These are phyloP conservation scores for Diachrysia chrysitis DNA, from an alignment of 2,888 invertebrate species.

Conservation along the genomic window DNA sequence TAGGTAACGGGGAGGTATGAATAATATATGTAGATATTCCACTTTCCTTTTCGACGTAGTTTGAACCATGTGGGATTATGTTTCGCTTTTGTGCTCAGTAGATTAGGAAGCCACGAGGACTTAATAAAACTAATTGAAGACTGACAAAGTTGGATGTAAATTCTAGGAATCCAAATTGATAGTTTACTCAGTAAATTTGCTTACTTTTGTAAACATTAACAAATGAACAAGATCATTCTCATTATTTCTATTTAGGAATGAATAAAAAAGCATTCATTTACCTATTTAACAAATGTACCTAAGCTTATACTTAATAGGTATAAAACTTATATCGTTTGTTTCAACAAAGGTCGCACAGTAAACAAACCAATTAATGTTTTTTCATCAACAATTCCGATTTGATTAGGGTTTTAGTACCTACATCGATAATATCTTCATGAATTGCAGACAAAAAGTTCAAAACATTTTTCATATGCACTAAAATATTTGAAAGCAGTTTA, in stretches of 20 bases:
- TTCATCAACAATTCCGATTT: constrained; percentile 57
- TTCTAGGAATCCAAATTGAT: not conserved
- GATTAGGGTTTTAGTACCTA: constrained; percentile 58
- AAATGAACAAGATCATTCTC: too few species aligned
- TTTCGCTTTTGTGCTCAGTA: not conserved
- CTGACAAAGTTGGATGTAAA: constrained; percentile 13
- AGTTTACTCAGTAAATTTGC: not conserved
- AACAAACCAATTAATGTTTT: constrained; percentile 70
- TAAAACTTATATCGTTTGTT: constrained; percentile 57
- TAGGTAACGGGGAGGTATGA: not conserved
- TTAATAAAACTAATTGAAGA: constrained; percentile 27
- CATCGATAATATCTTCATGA: constrained; percentile 31
- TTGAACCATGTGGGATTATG: not conserved
- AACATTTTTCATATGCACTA: constrained; percentile 11
- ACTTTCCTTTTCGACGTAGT: constrained; percentile 2
- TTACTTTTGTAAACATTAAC: not conserved
- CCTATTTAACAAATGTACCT: too few species aligned
- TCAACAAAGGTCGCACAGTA: constrained; percentile 59
- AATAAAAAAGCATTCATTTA: too few species aligned
- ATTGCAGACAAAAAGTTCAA: constrained; percentile 19
- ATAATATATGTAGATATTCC: not conserved
- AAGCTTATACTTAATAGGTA: constrained; percentile 45
- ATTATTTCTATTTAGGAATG: too few species aligned
- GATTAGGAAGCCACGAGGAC: constrained; percentile 5
- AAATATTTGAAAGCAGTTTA: constrained; percentile 7